These are phyloP conservation scores for Pelusios castaneus DNA, from an alignment of 2,113 vertebrate species.

Conservation along the genomic window DNA sequence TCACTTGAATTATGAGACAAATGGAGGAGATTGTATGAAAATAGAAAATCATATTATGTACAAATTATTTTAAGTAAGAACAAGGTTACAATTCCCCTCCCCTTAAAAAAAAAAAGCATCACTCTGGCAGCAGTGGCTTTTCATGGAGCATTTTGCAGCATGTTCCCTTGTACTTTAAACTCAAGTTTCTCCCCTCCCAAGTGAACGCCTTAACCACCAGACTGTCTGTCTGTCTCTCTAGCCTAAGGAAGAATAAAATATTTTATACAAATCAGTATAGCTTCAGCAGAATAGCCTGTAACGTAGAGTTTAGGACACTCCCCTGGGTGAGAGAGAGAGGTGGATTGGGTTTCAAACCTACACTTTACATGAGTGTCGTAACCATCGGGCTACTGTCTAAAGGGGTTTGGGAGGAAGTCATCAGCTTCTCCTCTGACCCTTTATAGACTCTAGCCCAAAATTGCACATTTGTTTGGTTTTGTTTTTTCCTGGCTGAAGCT, in stretches of 20 bases:
- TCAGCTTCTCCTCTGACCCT: not conserved
- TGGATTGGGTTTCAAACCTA: too few relatives aligned
- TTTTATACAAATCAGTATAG: too few relatives aligned
- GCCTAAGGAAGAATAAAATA: too few relatives aligned
- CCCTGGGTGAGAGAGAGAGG: too few relatives aligned
- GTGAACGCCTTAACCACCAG: not conserved
- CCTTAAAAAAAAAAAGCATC: not conserved
- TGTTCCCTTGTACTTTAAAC: not conserved
- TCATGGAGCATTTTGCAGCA: not conserved
- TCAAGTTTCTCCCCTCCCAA: too few relatives aligned
- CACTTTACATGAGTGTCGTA: not conserved
- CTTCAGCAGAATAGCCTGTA: too few relatives aligned
- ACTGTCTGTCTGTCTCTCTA: not conserved
- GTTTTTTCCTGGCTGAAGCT: not conserved
- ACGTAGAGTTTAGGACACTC: not conserved
- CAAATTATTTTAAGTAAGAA: not conserved
- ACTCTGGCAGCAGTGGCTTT: not conserved
- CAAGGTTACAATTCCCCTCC: not conserved
- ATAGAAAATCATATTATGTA: not conserved
- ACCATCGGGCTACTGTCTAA: not conserved
- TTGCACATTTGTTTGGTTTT: not conserved
- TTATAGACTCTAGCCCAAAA: not conserved
- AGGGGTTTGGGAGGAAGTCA: not conserved
- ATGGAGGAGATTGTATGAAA: not conserved
- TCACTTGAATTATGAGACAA: conserved; percentile 38